Evolutionary conservation across 2,888 invertebrate genomes (phyloP).

Genomic region (Lathronympha strigana): DNA sequence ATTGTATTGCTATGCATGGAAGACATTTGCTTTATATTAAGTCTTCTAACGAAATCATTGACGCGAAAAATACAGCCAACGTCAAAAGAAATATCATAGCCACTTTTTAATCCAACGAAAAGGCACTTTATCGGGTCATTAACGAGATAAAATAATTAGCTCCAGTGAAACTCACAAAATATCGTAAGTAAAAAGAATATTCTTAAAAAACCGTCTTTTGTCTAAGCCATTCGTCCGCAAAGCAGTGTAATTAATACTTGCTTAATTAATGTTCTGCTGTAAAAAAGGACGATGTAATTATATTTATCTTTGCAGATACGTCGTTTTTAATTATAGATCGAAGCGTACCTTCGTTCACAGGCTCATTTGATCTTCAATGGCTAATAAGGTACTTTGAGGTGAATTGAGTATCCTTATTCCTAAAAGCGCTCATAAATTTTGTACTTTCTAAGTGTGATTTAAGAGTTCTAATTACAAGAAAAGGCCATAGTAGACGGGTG

Average conservation of each 20-base stretch:
- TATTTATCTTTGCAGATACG: background rate
- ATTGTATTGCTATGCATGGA: no score
- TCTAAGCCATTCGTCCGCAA: slow-evolving; percentile 4
- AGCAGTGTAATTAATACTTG: slow-evolving; percentile 22
- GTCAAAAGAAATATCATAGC: background rate
- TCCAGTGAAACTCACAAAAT: background rate
- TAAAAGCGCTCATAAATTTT: no score
- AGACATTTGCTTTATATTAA: no score
- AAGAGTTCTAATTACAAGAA: no score
- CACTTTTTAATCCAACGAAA: background rate
- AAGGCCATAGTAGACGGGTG: no score
- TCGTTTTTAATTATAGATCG: background rate
- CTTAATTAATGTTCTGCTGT: slow-evolving; percentile 1
- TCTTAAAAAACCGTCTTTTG: background rate
- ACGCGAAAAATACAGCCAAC: background rate
- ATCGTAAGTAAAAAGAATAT: background rate
- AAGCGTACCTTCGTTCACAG: background rate
- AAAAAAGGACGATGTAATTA: background rate
- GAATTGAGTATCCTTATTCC: background rate
- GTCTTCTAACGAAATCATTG: background rate
- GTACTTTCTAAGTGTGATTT: no score
- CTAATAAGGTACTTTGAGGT: background rate
- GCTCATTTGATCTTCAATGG: slow-evolving; percentile 3
- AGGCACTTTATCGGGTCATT: background rate
- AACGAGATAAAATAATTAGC: slow-evolving; percentile 30